Conservation (phyloP, 2,797 vertebrate species). For the Sternarchorhynchus goeldii region DNA sequence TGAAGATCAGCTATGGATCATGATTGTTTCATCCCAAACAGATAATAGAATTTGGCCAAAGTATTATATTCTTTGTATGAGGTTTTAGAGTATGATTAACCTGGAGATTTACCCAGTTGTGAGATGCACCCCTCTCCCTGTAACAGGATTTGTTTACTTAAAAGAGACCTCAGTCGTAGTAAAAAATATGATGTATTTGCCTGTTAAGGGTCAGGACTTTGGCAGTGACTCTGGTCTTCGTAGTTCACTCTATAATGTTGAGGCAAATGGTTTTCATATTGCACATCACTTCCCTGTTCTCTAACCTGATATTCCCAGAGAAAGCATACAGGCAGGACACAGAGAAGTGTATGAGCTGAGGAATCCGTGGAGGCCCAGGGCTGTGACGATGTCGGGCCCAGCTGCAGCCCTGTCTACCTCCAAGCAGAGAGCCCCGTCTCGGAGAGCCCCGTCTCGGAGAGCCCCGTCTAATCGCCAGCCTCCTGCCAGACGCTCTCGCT, state of each 20-base stretch:
- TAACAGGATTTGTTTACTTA: conserved; percentile 51
- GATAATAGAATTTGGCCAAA: not conserved
- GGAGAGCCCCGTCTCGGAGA: conserved; percentile 11
- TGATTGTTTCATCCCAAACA: not conserved
- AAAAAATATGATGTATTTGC: conserved; percentile 59
- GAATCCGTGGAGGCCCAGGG: not conserved
- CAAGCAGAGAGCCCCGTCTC: not conserved
- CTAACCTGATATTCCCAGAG: conserved; percentile 25
- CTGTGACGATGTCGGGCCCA: not conserved
- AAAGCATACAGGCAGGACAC: conserved; percentile 7
- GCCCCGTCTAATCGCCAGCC: conserved; percentile 25
- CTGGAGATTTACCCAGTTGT: conserved; percentile 39
- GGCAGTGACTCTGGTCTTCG: conserved; percentile 47
- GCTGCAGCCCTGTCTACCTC: not conserved
- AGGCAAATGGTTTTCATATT: conserved; percentile 43
- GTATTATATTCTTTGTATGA: conserved; percentile 17
- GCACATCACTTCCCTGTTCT: conserved; percentile 9
- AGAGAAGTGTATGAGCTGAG: conserved; percentile 16
- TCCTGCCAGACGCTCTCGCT: conserved; percentile 45
- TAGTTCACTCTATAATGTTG: conserved; percentile 39
- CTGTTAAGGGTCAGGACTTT: conserved; percentile 49
- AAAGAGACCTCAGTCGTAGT: conserved; percentile 52
- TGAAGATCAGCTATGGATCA: no score
- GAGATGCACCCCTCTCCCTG: conserved; percentile 30
- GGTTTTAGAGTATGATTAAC: conserved; percentile 18